Evolutionary conservation across 2,888 invertebrate genomes (phyloP).

Genomic region (Carcina quercana): DNA sequence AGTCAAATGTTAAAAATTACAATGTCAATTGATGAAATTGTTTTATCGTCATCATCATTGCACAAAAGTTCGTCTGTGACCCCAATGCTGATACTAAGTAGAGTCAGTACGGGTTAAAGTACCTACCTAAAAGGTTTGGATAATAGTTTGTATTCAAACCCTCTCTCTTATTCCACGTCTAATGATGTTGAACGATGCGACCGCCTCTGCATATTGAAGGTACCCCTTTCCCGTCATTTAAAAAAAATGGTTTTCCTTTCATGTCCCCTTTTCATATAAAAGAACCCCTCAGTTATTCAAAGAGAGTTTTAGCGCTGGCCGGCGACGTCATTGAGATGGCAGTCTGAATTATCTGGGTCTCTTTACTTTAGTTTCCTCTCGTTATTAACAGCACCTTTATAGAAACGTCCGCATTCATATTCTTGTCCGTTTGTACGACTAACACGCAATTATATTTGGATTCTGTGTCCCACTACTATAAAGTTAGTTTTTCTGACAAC

Average conservation of each 20-base stretch:
- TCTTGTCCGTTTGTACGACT: too few species aligned
- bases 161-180: slow-evolving; percentile 45
- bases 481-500: too few species aligned
- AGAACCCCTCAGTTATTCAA: slow-evolving; percentile 62
- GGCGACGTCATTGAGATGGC: slow-evolving; percentile 33
- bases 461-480: too few species aligned
- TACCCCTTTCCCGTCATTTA: slow-evolving; percentile 49
- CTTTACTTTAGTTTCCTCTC: slow-evolving; percentile 20
- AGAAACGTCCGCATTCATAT: too few species aligned
- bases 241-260: slow-evolving; percentile 62
- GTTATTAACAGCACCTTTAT: slow-evolving; percentile 4
- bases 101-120: too few species aligned
- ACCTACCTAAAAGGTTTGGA: too few species aligned
- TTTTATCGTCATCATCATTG: too few species aligned
- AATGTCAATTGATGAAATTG: too few species aligned
- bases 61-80: too few species aligned
- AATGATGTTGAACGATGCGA: slow-evolving; percentile 66
- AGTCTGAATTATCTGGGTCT: slow-evolving; percentile 30
- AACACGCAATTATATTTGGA: too few species aligned
- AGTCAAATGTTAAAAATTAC: too few species aligned
- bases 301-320: slow-evolving; percentile 50
- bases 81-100: too few species aligned
- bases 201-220: slow-evolving; percentile 57
- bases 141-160: slow-evolving; percentile 37
- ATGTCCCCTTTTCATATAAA: slow-evolving; percentile 49